Percentiles rank a stretch among this genome's conserved stretches.
These are phyloP conservation scores for Drosophila teissieri DNA, from an alignment of 1,140 invertebrate species.

Conservation along the genomic window DNA sequence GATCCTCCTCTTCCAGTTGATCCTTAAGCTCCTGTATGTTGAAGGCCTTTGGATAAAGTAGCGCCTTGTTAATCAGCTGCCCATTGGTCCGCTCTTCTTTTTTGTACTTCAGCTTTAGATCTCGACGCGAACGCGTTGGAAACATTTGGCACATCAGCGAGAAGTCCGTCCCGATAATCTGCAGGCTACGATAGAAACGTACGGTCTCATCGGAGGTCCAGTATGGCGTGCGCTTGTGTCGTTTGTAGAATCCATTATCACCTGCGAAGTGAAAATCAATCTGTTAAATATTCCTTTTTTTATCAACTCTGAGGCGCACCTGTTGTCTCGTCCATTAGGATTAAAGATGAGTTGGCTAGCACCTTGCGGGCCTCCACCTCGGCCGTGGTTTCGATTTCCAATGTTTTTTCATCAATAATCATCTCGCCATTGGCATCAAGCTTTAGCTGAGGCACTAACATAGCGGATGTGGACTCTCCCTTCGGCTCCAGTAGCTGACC, in stretches of 20 bases:
- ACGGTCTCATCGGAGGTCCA: constrained; percentile 91
- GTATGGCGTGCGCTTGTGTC: constrained; percentile 87
- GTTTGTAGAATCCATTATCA: constrained; percentile 88
- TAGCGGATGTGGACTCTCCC: constrained; percentile 47
- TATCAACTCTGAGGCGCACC: constrained; percentile 44
- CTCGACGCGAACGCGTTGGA: constrained; percentile 89
- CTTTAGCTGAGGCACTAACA: constrained; percentile 93
- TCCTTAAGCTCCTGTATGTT: constrained; percentile 85
- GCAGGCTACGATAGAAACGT: constrained; percentile 94
- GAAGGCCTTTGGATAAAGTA: constrained; percentile 85
- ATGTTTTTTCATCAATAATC: constrained; percentile 93
- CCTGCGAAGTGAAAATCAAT: constrained; percentile 57
- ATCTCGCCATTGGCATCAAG: constrained; percentile 94
- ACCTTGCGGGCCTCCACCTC: constrained; percentile 87
- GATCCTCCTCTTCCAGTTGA: constrained; percentile 84
- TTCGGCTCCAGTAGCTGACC: constrained; percentile 44
- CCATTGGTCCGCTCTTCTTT: constrained; percentile 85
- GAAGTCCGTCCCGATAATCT: constrained; percentile 95
- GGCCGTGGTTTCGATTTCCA: constrained; percentile 91
- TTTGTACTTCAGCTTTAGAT: constrained; percentile 90
- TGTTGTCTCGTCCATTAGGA: constrained; percentile 88
- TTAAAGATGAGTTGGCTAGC: constrained; percentile 87
- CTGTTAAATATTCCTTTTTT: not conserved
- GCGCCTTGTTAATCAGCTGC: constrained; percentile 84
- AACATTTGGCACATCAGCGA: constrained; percentile 94